A percentile compares a stretch with the other conserved stretches of the same genome.
Conservation (phyloP, 2,888 invertebrate genomes). For the Chouioia cunea region DNA sequence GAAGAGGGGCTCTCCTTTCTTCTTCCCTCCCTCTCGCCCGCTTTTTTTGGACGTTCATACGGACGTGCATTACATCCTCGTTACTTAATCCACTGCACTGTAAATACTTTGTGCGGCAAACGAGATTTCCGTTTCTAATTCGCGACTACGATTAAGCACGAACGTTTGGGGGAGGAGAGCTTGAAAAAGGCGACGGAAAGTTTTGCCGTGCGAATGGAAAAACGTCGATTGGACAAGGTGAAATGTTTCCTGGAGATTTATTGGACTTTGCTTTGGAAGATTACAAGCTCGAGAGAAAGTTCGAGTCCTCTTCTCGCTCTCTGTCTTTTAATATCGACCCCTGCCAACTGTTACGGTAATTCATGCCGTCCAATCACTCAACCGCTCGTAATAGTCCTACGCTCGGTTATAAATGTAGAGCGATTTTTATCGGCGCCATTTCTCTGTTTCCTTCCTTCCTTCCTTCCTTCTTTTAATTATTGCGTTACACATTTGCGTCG, state of each 20-base stretch:
- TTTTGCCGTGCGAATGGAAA: constrained; percentile 26
- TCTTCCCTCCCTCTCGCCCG: not conserved
- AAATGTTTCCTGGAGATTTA: constrained; percentile 37
- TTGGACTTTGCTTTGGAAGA: constrained; percentile 32
- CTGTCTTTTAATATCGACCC: constrained; percentile 42
- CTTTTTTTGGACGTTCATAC: constrained; percentile 1
- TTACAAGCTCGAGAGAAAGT: not conserved
- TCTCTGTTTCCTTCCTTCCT: constrained; percentile 11
- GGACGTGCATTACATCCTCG: constrained; percentile 7
- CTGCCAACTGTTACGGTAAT: constrained; percentile 41
- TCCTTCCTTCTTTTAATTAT: constrained; percentile 10
- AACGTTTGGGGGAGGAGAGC: too few relatives aligned
- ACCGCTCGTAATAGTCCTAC: constrained; percentile 13
- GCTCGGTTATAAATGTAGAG: not conserved
- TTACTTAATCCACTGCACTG: not conserved
- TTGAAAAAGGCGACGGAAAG: constrained; percentile 24
- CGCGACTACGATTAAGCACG: too few relatives aligned
- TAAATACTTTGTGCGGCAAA: not conserved
- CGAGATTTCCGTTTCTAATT: not conserved
- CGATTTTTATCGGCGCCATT: constrained; percentile 22
- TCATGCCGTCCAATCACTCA: constrained; percentile 44
- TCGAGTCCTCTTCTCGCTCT: constrained; percentile 16
- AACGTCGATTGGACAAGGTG: constrained; percentile 14
- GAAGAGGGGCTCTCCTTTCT: constrained; percentile 15
- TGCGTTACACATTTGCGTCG: not conserved